These are phyloP conservation scores for Orchesella cincta DNA, from an alignment of 1,140 invertebrate species.

Conservation along the genomic window DNA sequence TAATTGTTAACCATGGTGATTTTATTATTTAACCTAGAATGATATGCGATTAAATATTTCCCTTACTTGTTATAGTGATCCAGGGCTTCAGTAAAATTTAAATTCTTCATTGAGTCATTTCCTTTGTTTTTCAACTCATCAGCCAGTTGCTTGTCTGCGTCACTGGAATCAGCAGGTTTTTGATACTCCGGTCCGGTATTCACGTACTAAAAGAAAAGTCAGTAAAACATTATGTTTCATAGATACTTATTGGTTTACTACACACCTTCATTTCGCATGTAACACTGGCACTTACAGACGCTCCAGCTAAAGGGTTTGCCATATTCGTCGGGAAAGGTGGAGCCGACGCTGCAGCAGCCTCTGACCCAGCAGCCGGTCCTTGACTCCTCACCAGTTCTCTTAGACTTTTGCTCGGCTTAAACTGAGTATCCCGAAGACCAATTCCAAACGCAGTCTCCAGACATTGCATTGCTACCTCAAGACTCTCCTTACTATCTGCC, in stretches of 20 bases:
- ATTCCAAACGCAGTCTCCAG: constrained; percentile 76
- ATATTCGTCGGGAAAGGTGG: too few relatives aligned
- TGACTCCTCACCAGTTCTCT: constrained; percentile 18
- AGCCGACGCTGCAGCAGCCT: neutral
- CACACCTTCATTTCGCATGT: neutral
- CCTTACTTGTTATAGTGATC: constrained; percentile 74
- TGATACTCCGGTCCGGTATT: constrained; percentile 21
- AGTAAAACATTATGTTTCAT: constrained; percentile 17
- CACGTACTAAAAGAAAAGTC: neutral
- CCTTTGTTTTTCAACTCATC: constrained; percentile 80
- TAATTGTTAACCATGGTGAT: too few relatives aligned
- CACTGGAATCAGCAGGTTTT: constrained; percentile 53
- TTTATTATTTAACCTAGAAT: too few relatives aligned
- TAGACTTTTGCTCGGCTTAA: constrained; percentile 44
- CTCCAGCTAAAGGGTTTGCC: constrained; percentile 2
- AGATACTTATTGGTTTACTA: too few relatives aligned
- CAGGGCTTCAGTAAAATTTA: constrained; percentile 76
- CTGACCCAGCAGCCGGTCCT: neutral
- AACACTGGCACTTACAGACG: neutral
- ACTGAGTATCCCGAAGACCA: constrained; percentile 54
- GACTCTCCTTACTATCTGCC: constrained; percentile 72
- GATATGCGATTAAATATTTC: too few relatives aligned
- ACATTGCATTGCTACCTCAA: constrained; percentile 82
- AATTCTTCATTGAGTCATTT: constrained; percentile 81
- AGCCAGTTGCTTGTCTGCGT: constrained; percentile 66